Conservation (phyloP, 2,113 vertebrate species). For the Dendropsophus ebraccatus region DNA sequence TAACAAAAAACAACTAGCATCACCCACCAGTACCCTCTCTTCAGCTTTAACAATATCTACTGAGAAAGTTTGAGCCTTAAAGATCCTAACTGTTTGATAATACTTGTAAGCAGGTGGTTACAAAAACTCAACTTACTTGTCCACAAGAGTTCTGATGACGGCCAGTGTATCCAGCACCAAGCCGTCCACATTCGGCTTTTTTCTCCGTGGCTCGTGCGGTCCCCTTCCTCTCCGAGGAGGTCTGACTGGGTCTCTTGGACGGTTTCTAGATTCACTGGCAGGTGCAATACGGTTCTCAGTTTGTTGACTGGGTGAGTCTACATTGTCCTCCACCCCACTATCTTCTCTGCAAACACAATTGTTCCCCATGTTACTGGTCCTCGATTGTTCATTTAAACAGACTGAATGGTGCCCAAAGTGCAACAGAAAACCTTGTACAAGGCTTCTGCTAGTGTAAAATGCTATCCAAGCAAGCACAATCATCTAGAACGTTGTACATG, state of each 20-base stretch:
- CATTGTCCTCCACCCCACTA: slow-evolving; percentile 87
- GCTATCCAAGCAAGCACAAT: slow-evolving; percentile 94
- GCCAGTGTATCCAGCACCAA: slow-evolving; percentile 96
- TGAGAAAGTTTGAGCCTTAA: too few species aligned
- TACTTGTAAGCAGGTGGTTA: too few species aligned
- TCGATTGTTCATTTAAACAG: slow-evolving; percentile 77
- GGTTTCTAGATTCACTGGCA: slow-evolving; percentile 77
- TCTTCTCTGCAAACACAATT: slow-evolving; percentile 95
- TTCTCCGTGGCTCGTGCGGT: slow-evolving; percentile 93
- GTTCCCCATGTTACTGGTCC: slow-evolving; percentile 87
- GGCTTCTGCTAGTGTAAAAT: slow-evolving; percentile 96
- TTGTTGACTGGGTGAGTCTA: slow-evolving; percentile 77
- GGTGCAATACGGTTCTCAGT: slow-evolving; percentile 75
- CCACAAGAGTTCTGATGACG: slow-evolving; percentile 96
- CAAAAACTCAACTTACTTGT: slow-evolving; percentile 90
- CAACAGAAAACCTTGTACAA: slow-evolving; percentile 87
- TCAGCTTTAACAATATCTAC: slow-evolving; percentile 44
- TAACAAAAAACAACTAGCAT: too few species aligned
- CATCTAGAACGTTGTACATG: slow-evolving; percentile 86
- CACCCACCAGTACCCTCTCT: too few species aligned
- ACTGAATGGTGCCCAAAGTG: slow-evolving; percentile 80
- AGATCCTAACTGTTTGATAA: too few species aligned
- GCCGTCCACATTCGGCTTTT: slow-evolving; percentile 97
- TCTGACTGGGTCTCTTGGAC: slow-evolving; percentile 90
- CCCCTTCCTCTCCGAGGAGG: slow-evolving; percentile 92